Evolutionary conservation across 1,140 invertebrate species (phyloP).

Genomic region (Drosophila equinoxialis): DNA sequence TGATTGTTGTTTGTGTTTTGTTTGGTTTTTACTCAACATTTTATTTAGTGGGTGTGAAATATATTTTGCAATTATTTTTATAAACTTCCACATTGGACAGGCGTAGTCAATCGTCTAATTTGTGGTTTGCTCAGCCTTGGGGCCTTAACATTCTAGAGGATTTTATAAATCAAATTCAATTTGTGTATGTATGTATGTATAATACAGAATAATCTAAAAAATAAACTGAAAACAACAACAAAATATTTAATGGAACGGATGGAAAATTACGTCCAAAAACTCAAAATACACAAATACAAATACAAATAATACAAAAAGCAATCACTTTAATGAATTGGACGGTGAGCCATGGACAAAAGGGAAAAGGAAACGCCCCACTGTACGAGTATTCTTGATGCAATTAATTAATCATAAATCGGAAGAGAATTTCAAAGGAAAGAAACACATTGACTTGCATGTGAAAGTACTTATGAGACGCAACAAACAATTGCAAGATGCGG

Average conservation of each 20-base stretch:
- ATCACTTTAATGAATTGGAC: too few species aligned
- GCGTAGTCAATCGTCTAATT: neutral
- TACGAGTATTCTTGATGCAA: too few species aligned
- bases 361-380: too few species aligned
- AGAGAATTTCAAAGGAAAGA: too few species aligned
- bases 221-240: neutral
- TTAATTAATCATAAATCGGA: too few species aligned
- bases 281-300: neutral
- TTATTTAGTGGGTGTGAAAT: constrained; percentile 6
- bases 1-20: constrained; percentile 1
- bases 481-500: too few species aligned
- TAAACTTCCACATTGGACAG: constrained; percentile 1
- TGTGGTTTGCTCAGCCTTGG: neutral
- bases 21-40: constrained; percentile 2
- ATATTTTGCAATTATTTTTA: constrained; percentile 8
- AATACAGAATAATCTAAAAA: neutral
- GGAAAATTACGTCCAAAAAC: too few species aligned
- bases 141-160: neutral
- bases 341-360: too few species aligned
- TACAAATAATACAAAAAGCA: too few species aligned
- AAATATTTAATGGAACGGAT: neutral
- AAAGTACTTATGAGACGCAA: too few species aligned
- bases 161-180: neutral
- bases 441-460: too few species aligned
- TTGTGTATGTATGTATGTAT: constrained; percentile 2